Evolutionary conservation across 2,113 vertebrate species (phyloP).

Genomic region (Mastomys coucha): DNA sequence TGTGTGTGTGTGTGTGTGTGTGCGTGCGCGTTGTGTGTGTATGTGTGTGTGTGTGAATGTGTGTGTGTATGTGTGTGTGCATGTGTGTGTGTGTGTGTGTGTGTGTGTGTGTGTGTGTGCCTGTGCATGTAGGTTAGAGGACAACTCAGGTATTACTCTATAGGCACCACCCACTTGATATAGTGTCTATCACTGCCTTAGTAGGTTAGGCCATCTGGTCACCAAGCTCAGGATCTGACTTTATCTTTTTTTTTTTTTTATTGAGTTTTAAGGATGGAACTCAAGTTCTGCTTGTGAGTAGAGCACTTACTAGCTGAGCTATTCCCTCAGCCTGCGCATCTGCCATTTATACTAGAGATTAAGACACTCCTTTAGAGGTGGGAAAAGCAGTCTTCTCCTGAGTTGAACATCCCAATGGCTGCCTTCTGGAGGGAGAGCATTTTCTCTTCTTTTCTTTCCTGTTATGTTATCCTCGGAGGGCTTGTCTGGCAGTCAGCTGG

Average conservation of each 20-base stretch:
- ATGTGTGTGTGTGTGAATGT: no score
- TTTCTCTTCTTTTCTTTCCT: conserved; percentile 26
- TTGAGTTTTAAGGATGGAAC: neutral
- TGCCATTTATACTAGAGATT: neutral
- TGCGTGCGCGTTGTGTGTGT: no score
- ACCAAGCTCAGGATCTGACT: neutral
- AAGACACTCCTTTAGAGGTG: neutral
- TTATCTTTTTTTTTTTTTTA: neutral
- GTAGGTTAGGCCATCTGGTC: neutral
- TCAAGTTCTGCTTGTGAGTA: neutral
- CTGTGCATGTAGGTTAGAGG: neutral
- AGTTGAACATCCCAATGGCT: neutral
- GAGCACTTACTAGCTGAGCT: neutral
- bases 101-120: no score
- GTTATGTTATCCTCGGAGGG: conserved; percentile 18
- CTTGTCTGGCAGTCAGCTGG: conserved; percentile 36
- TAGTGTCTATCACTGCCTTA: neutral
- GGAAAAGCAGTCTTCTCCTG: neutral
- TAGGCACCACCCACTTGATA: neutral
- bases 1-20: no score
- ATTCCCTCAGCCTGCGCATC: neutral
- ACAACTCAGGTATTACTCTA: neutral
- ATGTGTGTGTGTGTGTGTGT: no score
- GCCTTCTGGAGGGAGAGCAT: neutral
- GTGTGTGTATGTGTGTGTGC: fast-evolving